These are phyloP conservation scores for Trematomus bernacchii DNA, from an alignment of 2,797 vertebrate genomes.

Conservation along the genomic window DNA sequence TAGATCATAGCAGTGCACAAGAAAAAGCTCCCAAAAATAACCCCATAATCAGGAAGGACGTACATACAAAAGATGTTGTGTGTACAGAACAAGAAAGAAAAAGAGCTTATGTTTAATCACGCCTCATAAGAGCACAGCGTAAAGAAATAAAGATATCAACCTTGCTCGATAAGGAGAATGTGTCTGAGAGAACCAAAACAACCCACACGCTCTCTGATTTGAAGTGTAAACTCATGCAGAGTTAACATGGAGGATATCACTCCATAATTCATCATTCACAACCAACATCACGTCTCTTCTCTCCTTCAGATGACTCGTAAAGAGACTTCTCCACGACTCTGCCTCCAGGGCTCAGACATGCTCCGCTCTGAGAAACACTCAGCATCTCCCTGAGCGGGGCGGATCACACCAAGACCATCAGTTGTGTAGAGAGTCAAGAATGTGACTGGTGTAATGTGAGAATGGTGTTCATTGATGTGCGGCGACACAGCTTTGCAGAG, in stretches of 20 bases:
- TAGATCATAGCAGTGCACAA: no score
- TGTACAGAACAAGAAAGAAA: not conserved
- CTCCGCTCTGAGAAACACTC: conserved; percentile 44
- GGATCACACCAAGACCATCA: conserved; percentile 47
- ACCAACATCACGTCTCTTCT: conserved; percentile 13
- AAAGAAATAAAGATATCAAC: not conserved
- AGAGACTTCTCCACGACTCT: conserved; percentile 31
- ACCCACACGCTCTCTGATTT: not conserved
- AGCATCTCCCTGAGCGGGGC: conserved; percentile 25
- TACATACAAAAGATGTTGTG: not conserved
- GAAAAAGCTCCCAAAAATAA: no score
- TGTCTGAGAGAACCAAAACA: not conserved
- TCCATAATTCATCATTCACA: conserved; percentile 28
- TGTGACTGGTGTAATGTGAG: conserved; percentile 40
- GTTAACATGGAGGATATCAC: conserved; percentile 2
- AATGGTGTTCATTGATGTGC: conserved; percentile 61
- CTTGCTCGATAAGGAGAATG: not conserved
- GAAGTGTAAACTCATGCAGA: conserved; percentile 14
- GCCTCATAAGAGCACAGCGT: not conserved
- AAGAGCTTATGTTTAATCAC: not conserved
- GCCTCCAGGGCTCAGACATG: conserved; percentile 47
- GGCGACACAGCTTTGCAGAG: conserved; percentile 47
- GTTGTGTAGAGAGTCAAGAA: conserved; percentile 30
- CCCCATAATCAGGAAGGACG: not conserved
- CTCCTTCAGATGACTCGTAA: conserved; percentile 28